Evolutionary conservation across 2,113 vertebrate genomes (phyloP).

Genomic region (Dasypus novemcinctus): DNA sequence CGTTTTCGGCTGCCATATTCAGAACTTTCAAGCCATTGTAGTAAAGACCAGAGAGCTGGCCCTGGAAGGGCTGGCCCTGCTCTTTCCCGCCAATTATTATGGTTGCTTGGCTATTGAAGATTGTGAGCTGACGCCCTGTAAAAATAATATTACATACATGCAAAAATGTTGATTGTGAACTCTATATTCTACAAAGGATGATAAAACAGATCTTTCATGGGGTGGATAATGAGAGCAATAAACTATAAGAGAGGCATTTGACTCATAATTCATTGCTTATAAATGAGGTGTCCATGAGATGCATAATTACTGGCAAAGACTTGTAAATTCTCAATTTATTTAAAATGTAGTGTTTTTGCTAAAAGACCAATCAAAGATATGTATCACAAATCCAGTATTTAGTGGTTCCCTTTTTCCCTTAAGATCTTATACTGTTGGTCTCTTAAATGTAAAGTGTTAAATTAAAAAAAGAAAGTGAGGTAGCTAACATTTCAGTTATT

Average conservation of each 20-base stretch:
- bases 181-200: constrained; percentile 85
- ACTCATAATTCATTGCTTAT: constrained; percentile 97
- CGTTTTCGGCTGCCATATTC: constrained; percentile 98
- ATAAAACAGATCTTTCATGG: constrained; percentile 93
- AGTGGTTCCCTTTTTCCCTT: constrained; percentile 65
- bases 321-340: constrained; percentile 76
- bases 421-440: constrained; percentile 49
- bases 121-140: constrained; percentile 98
- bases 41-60: constrained; percentile 99
- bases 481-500: constrained; percentile 69
- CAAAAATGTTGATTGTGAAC: constrained; percentile 92
- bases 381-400: constrained; percentile 70
- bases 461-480: constrained; percentile 54
- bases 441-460: constrained; percentile 33
- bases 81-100: constrained; percentile 99
- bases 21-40: constrained; percentile 99
- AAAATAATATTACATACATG: constrained; percentile 97
- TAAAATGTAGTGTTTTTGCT: constrained; percentile 85
- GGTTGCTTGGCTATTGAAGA: constrained; percentile 99
- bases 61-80: constrained; percentile 96
- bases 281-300: constrained; percentile 93
- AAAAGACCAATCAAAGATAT: constrained; percentile 90
- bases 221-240: constrained; percentile 96
- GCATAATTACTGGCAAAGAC: constrained; percentile 79
- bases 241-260: constrained; percentile 92